Conservation (phyloP, 2,888 invertebrate genomes). For the Nephrocerus scutellatus region DNA sequence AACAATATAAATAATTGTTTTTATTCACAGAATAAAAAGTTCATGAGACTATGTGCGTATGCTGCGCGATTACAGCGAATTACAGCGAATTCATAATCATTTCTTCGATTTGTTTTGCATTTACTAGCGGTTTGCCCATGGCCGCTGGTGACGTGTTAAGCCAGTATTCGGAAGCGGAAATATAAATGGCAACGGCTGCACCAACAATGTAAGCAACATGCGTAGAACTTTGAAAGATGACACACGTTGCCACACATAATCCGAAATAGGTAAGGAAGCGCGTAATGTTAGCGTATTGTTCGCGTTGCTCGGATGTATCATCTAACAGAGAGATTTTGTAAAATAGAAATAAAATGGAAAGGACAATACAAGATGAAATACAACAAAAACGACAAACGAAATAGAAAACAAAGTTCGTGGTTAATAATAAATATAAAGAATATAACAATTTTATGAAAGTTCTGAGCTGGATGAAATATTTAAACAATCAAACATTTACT, state of each 20-base stretch:
- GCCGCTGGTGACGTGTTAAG: conserved; percentile 37
- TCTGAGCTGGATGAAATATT: background rate
- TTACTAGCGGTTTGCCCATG: conserved; percentile 37
- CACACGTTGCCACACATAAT: conserved; percentile 74
- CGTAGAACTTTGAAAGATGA: conserved; percentile 75
- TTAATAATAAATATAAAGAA: conserved; percentile 2
- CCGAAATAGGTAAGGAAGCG: conserved; percentile 81
- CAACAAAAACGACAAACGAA: conserved; percentile 2
- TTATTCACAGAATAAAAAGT: too few species aligned
- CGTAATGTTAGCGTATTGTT: conserved; percentile 54
- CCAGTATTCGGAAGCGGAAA: conserved; percentile 79
- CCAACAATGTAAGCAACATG: conserved; percentile 72
- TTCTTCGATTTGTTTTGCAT: conserved; percentile 45
- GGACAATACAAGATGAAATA: conserved; percentile 1
- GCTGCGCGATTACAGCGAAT: too few species aligned
- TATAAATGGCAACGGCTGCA: conserved; percentile 71
- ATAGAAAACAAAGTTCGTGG: background rate
- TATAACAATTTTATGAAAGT: background rate
- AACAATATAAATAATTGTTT: too few species aligned
- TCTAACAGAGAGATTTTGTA: conserved; percentile 35
- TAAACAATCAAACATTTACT: background rate
- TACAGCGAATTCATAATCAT: conserved; percentile 44
- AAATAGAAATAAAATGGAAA: conserved; percentile 7
- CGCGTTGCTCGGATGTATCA: conserved; percentile 50
- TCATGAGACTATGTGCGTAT: too few species aligned